Conservation (phyloP, 2,888 invertebrate genomes). For the Synanthedon formicaeformis region DNA sequence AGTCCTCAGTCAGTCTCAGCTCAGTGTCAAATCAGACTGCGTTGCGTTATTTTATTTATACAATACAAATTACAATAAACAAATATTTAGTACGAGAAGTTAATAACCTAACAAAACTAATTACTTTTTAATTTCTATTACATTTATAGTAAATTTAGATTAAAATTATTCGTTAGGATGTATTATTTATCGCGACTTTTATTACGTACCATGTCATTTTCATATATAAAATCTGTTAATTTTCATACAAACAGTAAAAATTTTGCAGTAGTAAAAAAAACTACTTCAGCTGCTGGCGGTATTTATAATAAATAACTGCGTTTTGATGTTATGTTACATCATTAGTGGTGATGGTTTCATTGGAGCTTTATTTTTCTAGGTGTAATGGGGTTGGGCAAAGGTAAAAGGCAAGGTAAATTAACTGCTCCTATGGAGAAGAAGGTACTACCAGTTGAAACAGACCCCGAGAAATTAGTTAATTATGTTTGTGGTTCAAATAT, state of each 20-base stretch:
- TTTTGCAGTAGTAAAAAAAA: slow-evolving; percentile 49
- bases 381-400: slow-evolving; percentile 64
- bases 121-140: too few species aligned
- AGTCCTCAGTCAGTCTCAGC: too few species aligned
- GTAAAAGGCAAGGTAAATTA: slow-evolving; percentile 74
- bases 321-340: background rate
- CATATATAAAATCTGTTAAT: background rate
- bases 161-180: too few species aligned
- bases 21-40: too few species aligned
- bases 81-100: too few species aligned
- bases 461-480: slow-evolving; percentile 79
- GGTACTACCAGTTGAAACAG: slow-evolving; percentile 85
- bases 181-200: too few species aligned
- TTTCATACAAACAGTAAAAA: slow-evolving; percentile 22
- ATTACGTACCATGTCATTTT: too few species aligned
- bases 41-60: too few species aligned
- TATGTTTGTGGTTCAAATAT: slow-evolving; percentile 91
- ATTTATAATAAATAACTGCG: slow-evolving; percentile 1
- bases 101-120: too few species aligned
- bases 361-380: slow-evolving; percentile 22
- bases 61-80: too few species aligned
- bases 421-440: slow-evolving; percentile 76
- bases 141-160: too few species aligned
- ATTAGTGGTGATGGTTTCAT: background rate
- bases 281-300: slow-evolving; percentile 60